Percentiles rank a stretch among this genome's conserved stretches.
These are phyloP conservation scores for Sinocyclocheilus anophthalmus DNA, from an alignment of 2,113 vertebrate species.

Conservation along the genomic window DNA sequence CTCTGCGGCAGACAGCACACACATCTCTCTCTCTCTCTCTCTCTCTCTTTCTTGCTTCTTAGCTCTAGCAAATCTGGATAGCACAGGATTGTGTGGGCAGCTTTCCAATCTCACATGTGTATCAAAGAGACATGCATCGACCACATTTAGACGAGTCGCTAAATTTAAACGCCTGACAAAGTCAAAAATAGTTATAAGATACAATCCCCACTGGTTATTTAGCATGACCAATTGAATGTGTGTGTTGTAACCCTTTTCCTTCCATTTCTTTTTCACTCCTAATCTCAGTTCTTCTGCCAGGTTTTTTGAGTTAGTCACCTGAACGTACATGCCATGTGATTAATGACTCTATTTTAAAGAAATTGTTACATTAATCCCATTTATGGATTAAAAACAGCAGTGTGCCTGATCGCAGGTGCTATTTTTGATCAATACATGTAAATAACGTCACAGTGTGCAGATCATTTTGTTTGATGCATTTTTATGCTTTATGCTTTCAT, in stretches of 20 bases:
- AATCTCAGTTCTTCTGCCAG: not conserved
- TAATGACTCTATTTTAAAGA: not conserved
- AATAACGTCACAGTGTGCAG: not conserved
- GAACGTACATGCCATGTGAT: not conserved
- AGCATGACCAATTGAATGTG: not conserved
- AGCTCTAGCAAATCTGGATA: conserved; percentile 51
- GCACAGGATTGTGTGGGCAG: conserved; percentile 61
- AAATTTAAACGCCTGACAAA: conserved; percentile 62
- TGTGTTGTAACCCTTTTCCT: not conserved
- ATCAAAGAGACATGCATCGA: conserved; percentile 66
- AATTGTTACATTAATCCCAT: not conserved
- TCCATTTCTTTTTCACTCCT: not conserved
- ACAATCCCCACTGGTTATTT: conserved; percentile 21
- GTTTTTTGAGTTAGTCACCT: not conserved
- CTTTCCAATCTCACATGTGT: conserved; percentile 69
- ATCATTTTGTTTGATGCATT: not conserved
- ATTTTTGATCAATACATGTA: not conserved
- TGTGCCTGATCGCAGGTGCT: not conserved
- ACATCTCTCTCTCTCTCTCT: not conserved
- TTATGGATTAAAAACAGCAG: not conserved
- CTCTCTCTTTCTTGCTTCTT: conserved; percentile 31
- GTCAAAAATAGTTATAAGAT: conserved; percentile 54
- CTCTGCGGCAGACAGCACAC: conserved; percentile 63
- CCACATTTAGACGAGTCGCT: conserved; percentile 62
- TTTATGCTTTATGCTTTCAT: not conserved